phyloP scores from a whole-genome alignment of 2,797 vertebrate genomes.

The Mus spretus region DNA sequence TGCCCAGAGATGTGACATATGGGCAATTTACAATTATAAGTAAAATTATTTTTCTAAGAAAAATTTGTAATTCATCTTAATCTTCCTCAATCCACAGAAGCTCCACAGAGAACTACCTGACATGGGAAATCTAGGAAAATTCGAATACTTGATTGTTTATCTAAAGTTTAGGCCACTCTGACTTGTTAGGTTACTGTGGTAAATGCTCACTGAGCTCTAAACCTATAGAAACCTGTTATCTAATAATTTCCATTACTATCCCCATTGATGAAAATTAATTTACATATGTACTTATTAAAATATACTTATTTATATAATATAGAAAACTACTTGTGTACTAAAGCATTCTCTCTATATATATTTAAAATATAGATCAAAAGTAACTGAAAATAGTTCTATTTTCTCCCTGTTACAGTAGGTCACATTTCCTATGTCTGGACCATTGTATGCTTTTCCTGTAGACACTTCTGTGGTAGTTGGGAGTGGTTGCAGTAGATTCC shows the following conservation, averaged over 20 bases:
- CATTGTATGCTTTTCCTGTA: background rate
- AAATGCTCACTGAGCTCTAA: background rate
- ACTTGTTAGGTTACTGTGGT: background rate
- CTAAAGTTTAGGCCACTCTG: background rate
- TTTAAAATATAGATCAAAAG: background rate
- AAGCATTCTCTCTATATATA: background rate
- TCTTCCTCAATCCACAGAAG: conserved; percentile 16
- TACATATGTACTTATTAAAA: background rate
- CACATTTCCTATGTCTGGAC: background rate
- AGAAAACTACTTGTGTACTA: background rate
- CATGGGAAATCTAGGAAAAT: background rate
- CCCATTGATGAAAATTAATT: conserved; percentile 17
- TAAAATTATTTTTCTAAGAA: background rate
- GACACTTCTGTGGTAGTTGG: background rate
- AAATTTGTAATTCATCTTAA: conserved; percentile 40
- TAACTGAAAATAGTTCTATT: conserved; percentile 4
- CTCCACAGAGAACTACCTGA: background rate
- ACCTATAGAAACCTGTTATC: background rate
- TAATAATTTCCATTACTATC: background rate
- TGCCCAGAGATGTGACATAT: background rate
- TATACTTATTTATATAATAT: conserved; percentile 27
- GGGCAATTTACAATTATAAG: conserved; percentile 22
- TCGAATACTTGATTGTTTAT: background rate
- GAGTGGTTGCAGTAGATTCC: background rate
- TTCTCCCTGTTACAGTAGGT: background rate